phyloP scores from a whole-genome alignment of 2,888 invertebrate species.

The Doris montereyensis region DNA sequence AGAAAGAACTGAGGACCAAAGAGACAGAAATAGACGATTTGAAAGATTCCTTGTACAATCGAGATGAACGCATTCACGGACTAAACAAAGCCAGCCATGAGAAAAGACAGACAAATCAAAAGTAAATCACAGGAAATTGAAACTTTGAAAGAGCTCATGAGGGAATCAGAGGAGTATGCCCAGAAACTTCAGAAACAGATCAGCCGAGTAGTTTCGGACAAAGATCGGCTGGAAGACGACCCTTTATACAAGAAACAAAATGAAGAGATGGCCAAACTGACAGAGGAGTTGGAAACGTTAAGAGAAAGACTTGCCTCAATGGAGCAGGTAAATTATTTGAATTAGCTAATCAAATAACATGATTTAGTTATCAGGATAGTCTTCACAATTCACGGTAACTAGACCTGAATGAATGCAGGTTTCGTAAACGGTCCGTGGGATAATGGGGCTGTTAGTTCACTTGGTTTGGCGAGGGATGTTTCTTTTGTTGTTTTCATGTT shows the following conservation, averaged over 20 bases:
- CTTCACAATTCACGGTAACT: no score
- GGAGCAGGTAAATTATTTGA: conserved; percentile 53
- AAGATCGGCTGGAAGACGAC: conserved; percentile 47
- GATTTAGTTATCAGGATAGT: no score
- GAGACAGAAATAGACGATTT: conserved; percentile 56
- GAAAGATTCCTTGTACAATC: conserved; percentile 51
- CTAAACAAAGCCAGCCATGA: conserved; percentile 46
- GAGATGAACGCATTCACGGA: conserved; percentile 51
- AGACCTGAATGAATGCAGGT: no score
- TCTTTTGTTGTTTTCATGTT: no score
- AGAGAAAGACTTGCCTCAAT: conserved; percentile 53
- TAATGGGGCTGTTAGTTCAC: no score
- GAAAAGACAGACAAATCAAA: conserved; percentile 52
- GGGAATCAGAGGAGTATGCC: conserved; percentile 58
- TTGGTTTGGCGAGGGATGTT: no score
- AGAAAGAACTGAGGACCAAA: conserved; percentile 48
- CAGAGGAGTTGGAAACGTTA: conserved; percentile 52
- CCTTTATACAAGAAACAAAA: conserved; percentile 50
- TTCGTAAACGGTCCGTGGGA: no score
- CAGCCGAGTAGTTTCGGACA: conserved; percentile 10
- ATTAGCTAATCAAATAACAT: no score
- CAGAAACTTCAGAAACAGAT: conserved; percentile 54
- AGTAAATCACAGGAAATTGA: conserved; percentile 55
- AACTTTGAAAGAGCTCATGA: conserved; percentile 54
- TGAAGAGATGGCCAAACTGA: conserved; percentile 52